A percentile compares a stretch with the other conserved stretches of the same genome.
phyloP scores from a whole-genome alignment of 2,888 invertebrate genomes.

The Coelinius sp. region DNA sequence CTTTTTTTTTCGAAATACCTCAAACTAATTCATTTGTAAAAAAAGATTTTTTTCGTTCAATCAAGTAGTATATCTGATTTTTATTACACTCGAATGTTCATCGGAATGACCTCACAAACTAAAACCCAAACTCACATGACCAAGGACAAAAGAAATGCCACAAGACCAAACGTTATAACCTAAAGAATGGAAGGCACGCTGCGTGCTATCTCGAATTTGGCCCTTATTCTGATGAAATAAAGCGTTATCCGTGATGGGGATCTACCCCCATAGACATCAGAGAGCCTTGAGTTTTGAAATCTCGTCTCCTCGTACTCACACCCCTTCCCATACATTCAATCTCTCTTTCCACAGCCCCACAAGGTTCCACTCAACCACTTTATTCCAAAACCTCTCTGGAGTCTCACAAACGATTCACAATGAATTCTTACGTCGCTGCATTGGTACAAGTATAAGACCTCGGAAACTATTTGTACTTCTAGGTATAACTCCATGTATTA shows the following conservation, averaged over 20 bases:
- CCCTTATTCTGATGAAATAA: slow-evolving; percentile 68
- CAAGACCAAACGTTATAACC: slow-evolving; percentile 10
- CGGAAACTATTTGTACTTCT: slow-evolving; percentile 8
- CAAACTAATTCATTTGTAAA: too few species aligned
- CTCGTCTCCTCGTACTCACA: slow-evolving; percentile 37
- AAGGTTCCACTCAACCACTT: slow-evolving; percentile 19
- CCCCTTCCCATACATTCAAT: slow-evolving; percentile 43
- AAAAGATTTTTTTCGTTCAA: not conserved
- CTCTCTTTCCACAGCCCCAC: slow-evolving; percentile 49
- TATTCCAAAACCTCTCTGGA: not conserved
- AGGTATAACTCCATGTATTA: slow-evolving; percentile 4
- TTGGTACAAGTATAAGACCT: not conserved
- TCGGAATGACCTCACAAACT: not conserved
- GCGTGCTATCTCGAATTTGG: slow-evolving; percentile 64
- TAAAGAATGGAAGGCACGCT: slow-evolving; percentile 5
- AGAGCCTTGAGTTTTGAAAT: slow-evolving; percentile 39
- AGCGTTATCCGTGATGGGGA: slow-evolving; percentile 63
- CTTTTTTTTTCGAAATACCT: too few species aligned
- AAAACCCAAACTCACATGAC: not conserved
- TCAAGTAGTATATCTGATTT: not conserved
- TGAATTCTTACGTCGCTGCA: slow-evolving; percentile 4
- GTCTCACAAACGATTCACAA: slow-evolving; percentile 10
- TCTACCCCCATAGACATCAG: slow-evolving; percentile 64
- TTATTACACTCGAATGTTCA: not conserved
- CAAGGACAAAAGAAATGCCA: slow-evolving; percentile 1